Evolutionary conservation across 2,797 vertebrate genomes (phyloP).

Genomic region (Myoxocephalus aenaeus): DNA sequence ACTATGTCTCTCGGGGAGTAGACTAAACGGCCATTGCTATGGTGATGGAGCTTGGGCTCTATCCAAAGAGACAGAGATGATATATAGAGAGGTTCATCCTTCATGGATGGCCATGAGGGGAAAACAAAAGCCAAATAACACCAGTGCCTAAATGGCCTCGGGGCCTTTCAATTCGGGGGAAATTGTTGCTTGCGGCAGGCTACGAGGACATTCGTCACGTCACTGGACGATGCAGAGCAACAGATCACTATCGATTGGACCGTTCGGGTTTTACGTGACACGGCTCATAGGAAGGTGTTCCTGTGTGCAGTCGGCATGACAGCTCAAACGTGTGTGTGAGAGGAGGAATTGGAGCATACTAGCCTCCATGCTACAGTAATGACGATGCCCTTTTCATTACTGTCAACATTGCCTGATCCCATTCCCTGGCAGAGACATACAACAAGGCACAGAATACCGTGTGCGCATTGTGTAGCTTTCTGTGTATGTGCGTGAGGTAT

Average conservation of each 20-base stretch:
- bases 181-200: conserved; percentile 73
- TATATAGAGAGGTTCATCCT: conserved; percentile 77
- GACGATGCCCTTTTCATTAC: conserved; percentile 50
- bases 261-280: conserved; percentile 46
- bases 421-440: neutral
- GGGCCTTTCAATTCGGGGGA: conserved; percentile 79
- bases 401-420: conserved; percentile 39
- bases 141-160: conserved; percentile 60
- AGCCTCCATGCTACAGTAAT: conserved; percentile 33
- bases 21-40: conserved; percentile 78
- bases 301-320: conserved; percentile 33
- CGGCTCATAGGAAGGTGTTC: conserved; percentile 40
- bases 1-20: conserved; percentile 69
- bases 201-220: conserved; percentile 72
- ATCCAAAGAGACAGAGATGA: conserved; percentile 79
- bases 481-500: no score
- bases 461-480: neutral
- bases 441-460: neutral
- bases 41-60: conserved; percentile 78
- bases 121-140: conserved; percentile 78
- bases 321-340: conserved; percentile 19
- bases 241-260: conserved; percentile 69
- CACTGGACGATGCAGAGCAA: conserved; percentile 61
- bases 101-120: conserved; percentile 74
- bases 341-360: conserved; percentile 24